A percentile compares a stretch with the other conserved stretches of the same genome.
Evolutionary conservation across 2,888 invertebrate species (phyloP).

Genomic region (Archaeoteleia sp.): DNA sequence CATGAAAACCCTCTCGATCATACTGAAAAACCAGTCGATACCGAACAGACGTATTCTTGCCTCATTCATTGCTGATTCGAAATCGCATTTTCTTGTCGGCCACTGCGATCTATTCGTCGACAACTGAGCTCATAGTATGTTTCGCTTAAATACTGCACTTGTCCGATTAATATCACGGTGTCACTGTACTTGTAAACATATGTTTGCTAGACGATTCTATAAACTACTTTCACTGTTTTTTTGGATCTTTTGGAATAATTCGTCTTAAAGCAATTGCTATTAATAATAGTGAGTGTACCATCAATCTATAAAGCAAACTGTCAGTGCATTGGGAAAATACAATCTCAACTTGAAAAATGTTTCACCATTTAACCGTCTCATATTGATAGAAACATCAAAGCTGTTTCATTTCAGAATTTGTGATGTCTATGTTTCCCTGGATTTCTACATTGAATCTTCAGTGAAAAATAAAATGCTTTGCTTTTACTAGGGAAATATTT

Average conservation of each 20-base stretch:
- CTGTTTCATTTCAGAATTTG: too few relatives aligned
- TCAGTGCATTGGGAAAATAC: too few relatives aligned
- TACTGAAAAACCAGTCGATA: constrained; percentile 32
- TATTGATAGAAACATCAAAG: too few relatives aligned
- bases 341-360: too few relatives aligned
- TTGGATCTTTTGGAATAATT: background rate
- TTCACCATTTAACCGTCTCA: too few relatives aligned
- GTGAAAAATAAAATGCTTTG: too few relatives aligned
- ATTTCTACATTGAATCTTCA: too few relatives aligned
- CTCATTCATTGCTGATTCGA: constrained; percentile 22
- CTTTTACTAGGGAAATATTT: too few relatives aligned
- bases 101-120: constrained; percentile 16
- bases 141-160: constrained; percentile 12
- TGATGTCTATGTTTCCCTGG: too few relatives aligned
- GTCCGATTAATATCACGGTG: constrained; percentile 22
- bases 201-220: constrained; percentile 10
- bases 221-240: constrained; percentile 9
- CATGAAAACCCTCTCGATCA: constrained; percentile 21
- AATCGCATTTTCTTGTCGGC: constrained; percentile 31
- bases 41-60: constrained; percentile 23
- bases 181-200: constrained; percentile 16
- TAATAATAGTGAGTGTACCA: too few relatives aligned
- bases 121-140: constrained; percentile 13
- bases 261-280: too few relatives aligned
- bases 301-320: too few relatives aligned